Evolutionary conservation across 2,888 invertebrate species (phyloP), one percentile per base, ranked within the genome.

Genomic region (Polylopha cassiicola): DNA sequence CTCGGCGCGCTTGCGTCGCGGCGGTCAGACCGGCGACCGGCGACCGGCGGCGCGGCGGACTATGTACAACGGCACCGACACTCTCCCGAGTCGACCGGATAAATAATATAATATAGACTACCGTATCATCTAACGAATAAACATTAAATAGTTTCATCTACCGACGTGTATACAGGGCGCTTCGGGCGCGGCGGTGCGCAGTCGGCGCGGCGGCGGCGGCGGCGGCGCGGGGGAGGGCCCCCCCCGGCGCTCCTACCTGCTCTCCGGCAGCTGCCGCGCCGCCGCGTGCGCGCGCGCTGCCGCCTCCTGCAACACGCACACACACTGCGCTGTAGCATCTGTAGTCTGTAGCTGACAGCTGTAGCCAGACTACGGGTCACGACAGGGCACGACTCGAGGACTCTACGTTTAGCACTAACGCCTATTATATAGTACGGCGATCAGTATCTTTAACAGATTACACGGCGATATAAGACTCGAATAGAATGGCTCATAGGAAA

Each of bases 221-320:
- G 10, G 24, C 31, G 31, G 30, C 18, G 38, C 32, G 39, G 38
- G 39, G 46, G 39, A 18, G 55, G 51, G 55, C 50, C 53, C 50
- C 50, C 51, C 50, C 51, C 53, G 53, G 62, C 66, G 58, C 57
- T 61, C 67, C 80, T 79, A 81, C 80, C 81, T 79, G 66, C 80
- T 75, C 69, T 80, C 81, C 21, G 78, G 73, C 69, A 75, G 64
- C 61, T 70, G 73, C 46, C 74, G 70, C 58, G 72, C 72, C 53
- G 63, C 65, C 55, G 63, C 65, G 58, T 46, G 65, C 58, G 61
- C 62, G 51, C 61, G 71, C 55, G 63, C 72, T 53, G 63, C 66
- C 48, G 62, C 53, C 55, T 64, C 66, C 65, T 61, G 63, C 44
- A 50, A 58, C 48, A 46, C 55, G 42, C 51, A 55, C 18, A 53